A percentile compares a stretch with the other conserved stretches of the same genome.
phyloP scores from a whole-genome alignment of 1,140 invertebrate genomes.

The Olivierus martensii region DNA sequence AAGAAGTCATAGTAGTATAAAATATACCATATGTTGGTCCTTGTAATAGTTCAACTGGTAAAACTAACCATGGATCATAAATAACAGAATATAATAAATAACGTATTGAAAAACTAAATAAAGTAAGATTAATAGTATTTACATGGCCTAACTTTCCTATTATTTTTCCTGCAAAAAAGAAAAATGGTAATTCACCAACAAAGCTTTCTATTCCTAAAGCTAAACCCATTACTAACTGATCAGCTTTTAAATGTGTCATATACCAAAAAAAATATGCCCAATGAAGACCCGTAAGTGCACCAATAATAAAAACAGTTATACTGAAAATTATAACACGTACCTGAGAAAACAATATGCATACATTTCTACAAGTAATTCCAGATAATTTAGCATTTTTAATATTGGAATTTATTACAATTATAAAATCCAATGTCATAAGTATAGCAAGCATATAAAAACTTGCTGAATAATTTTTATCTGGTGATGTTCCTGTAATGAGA shows the following conservation, averaged over 20 bases:
- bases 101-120: conserved; percentile 55
- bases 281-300: conserved; percentile 67
- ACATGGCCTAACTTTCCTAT: conserved; percentile 64
- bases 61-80: conserved; percentile 55
- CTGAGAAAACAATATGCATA: conserved; percentile 45
- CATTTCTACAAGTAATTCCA: conserved; percentile 27
- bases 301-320: conserved; percentile 61
- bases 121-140: conserved; percentile 37
- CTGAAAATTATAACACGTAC: conserved; percentile 50
- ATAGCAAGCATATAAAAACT: conserved; percentile 50
- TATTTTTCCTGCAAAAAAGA: conserved; percentile 67
- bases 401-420: conserved; percentile 36
- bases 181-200: conserved; percentile 74
- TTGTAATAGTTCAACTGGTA: conserved; percentile 73
- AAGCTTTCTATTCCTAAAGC: conserved; percentile 65
- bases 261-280: conserved; percentile 63
- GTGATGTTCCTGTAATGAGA: conserved; percentile 22
- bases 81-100: conserved; percentile 65
- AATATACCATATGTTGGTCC: conserved; percentile 77
- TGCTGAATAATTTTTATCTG: conserved; percentile 53
- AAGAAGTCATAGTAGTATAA: conserved; percentile 74
- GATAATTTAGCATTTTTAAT: conserved; percentile 10
- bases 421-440: conserved; percentile 10
- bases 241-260: conserved; percentile 19
- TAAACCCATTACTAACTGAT: conserved; percentile 60